phyloP scores from a whole-genome alignment of 2,888 invertebrate genomes.

The Phyto melanocephala region DNA sequence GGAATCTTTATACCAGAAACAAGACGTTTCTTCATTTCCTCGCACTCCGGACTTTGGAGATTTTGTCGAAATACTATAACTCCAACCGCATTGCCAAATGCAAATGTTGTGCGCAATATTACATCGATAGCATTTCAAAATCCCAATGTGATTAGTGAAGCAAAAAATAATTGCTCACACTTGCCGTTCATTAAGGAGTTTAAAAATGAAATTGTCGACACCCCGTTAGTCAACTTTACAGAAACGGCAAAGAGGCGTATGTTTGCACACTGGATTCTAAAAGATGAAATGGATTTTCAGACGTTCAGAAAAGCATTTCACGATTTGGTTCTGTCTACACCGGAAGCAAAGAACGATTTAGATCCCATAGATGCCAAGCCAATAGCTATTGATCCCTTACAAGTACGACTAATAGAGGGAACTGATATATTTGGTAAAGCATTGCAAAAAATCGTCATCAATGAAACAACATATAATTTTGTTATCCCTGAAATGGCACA shows the following conservation, averaged over 20 bases:
- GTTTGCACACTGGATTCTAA: conserved; percentile 77
- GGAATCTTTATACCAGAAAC: conserved; percentile 81
- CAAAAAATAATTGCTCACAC: conserved; percentile 72
- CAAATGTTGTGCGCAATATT: conserved; percentile 81
- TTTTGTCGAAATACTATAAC: conserved; percentile 76
- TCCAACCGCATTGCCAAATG: conserved; percentile 79
- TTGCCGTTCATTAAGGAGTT: conserved; percentile 72
- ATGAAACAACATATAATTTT: conserved; percentile 74
- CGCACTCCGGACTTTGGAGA: conserved; percentile 86
- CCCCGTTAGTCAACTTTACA: conserved; percentile 70
- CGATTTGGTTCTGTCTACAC: conserved; percentile 70
- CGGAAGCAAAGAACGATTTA: conserved; percentile 69
- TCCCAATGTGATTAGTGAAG: conserved; percentile 70
- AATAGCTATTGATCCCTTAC: conserved; percentile 73
- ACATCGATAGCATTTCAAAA: conserved; percentile 79
- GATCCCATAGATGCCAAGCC: conserved; percentile 70
- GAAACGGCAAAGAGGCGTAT: conserved; percentile 73
- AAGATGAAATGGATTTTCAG: conserved; percentile 73
- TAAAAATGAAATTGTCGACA: conserved; percentile 64
- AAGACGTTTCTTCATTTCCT: conserved; percentile 82
- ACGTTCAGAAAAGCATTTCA: conserved; percentile 73
- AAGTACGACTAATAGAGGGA: conserved; percentile 69
- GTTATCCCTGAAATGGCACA: conserved; percentile 76
- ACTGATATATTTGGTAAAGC: conserved; percentile 72
- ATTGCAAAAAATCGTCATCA: conserved; percentile 72